phyloP scores from a whole-genome alignment of 2,888 invertebrate genomes.

The Clepsis dumicolana region DNA sequence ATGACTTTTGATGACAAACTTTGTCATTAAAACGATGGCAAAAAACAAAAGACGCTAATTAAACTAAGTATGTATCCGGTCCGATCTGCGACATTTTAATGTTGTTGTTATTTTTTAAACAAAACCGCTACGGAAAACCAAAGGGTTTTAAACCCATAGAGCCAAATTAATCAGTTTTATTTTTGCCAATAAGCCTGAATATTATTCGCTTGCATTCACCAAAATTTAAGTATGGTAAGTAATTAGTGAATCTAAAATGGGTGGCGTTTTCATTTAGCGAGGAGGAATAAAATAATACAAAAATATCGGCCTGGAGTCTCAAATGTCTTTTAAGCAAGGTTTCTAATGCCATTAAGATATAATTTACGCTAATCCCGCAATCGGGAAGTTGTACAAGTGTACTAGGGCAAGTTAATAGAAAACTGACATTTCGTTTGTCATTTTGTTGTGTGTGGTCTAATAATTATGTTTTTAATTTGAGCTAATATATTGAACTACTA shows the following conservation, averaged over 20 bases:
- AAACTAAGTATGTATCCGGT: no score
- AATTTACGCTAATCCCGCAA: slow-evolving; percentile 41
- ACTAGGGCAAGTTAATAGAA: slow-evolving; percentile 61
- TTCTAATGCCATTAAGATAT: slow-evolving; percentile 41
- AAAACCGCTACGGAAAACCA: background rate
- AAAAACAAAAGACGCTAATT: no score
- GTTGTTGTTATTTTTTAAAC: background rate
- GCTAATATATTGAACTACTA: no score
- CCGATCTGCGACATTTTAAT: no score
- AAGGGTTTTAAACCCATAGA: background rate
- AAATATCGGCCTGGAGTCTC: background rate
- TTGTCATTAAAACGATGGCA: slow-evolving; percentile 1
- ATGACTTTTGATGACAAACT: slow-evolving; percentile 8
- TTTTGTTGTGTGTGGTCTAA: slow-evolving; percentile 46
- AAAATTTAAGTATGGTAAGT: no score
- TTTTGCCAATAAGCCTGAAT: no score
- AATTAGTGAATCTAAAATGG: no score
- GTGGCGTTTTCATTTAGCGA: no score
- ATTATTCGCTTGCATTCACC: no score
- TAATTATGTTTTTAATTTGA: no score
- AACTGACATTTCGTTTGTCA: slow-evolving; percentile 72
- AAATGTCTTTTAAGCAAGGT: slow-evolving; percentile 30
- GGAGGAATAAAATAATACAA: background rate
- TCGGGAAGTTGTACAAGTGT: slow-evolving; percentile 59
- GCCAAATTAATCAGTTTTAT: background rate